Evolutionary conservation across 2,797 vertebrate genomes (phyloP), one percentile per base, ranked within the genome.

Genomic region (Poliocrania exsul): DNA sequence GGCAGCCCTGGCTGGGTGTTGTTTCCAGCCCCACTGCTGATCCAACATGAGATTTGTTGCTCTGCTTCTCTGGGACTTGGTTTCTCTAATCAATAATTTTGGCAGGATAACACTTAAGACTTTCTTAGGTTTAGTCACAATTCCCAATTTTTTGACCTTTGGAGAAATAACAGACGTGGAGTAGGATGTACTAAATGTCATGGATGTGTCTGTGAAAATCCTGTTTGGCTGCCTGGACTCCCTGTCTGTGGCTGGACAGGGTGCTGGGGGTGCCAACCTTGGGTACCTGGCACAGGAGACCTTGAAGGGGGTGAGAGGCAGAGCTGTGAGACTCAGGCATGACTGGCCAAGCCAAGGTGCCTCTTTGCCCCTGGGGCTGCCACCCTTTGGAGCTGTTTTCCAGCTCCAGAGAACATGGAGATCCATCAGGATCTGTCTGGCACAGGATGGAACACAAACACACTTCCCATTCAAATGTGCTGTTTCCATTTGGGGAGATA

Each of bases 201-300:
- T 5, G 31, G 13, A 51, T 1, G 17, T 16, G 35, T 21, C 80
- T 9, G 0, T 65, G 74, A 29, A 60, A 70, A 47, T 1, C 24
- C 53, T 7, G 0, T 10, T 0, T 13, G 61, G 49, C 67, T 85
- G 74, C 42, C 18, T 1, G 15, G 21, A 3, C 10, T 61, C 24
- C 9, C 17, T 2, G 2, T 4, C 20, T 2, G 2, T 3, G 18
- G 38, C 56, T 50, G 74, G 54, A 6, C 16, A 0, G 0, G 3
- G 35, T 0, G 3, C 38, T 0, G 6, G 10, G 56, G 65, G 8
- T 33, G 49, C 44, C 47, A 25, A 0, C 35, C 17, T 1, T 0
- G 3, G 35, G 60, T 10, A 2, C 21, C 25, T 2, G 7, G 6
- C 1, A 2, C 8, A 40, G 50, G 35, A 71, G 5, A 12, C 50